Evolutionary conservation across 2,888 invertebrate genomes (phyloP), one percentile per base, ranked within the genome.

Genomic region (Synergus umbraculus): DNA sequence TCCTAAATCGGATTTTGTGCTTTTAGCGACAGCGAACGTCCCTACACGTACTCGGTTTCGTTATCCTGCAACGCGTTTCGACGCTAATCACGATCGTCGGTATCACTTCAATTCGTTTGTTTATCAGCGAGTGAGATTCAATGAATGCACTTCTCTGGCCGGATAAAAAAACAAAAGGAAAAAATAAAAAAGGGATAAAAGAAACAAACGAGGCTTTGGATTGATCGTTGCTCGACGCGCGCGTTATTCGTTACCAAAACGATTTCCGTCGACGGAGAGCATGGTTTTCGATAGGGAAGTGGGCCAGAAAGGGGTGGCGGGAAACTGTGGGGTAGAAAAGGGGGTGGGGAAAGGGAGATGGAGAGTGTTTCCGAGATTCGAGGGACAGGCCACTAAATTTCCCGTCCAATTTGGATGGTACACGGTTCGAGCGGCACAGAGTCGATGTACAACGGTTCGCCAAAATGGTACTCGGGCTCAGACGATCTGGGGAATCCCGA

Each of bases 341-440:
- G 60, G 49, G 49, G 58, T 65, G 29, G 22, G 22, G n/a, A n/a
- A 29, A 10, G 63, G 37, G 44, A 49, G 54, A 49, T 66, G 44
- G 69, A 64, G 78, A 66, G 76, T 66, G 66, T 79, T 79, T 79
- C 79, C 46, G 82, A 79, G 77, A 82, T 79, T 78, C 87, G 83
- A 78, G 83, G 85, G 87, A 89, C 88, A 89, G 87, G 85, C 88
- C 90, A 90, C 89, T 90, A 91, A 91, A 91, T 91, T 91, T 91
- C 89, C 91, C 87, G 88, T 91, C 89, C 91, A 91, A 91, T 91
- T 91, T 91, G 86, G 88, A 84, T 86, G 85, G 85, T 89, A 90
- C 89, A 90, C 87, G 73, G 69, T 79, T 79, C 80, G 77, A 77
- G 78, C 78, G 29, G 73, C 29, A 29, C 60, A 60, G 22, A 60